phyloP scores from a whole-genome alignment of 1,140 invertebrate genomes.

The Homarus americanus region DNA sequence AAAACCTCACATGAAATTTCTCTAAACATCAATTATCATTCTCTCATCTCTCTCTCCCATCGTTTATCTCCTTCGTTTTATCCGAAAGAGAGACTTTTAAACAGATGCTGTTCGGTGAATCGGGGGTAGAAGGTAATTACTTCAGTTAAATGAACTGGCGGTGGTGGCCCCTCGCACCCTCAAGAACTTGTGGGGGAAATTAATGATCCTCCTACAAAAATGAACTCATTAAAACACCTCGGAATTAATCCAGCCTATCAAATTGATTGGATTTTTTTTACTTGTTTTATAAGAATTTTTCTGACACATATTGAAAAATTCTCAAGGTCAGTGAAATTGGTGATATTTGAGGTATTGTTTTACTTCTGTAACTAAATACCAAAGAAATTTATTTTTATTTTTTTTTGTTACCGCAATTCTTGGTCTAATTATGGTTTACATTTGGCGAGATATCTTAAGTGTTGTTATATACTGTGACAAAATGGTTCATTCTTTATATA shows the following conservation, averaged over 20 bases:
- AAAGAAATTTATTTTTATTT: too few relatives aligned
- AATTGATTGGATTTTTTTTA: constrained; percentile 1
- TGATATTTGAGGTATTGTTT: too few relatives aligned
- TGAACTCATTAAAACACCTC: constrained; percentile 49
- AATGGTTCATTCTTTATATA: too few relatives aligned
- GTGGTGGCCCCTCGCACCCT: constrained; percentile 4
- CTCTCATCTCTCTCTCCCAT: neutral
- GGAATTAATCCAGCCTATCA: constrained; percentile 55
- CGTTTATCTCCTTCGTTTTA: neutral
- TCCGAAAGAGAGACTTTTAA: constrained; percentile 12
- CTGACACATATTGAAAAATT: too few relatives aligned
- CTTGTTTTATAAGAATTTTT: too few relatives aligned
- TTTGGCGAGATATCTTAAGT: too few relatives aligned
- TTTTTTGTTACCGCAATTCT: too few relatives aligned
- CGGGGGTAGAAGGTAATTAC: constrained; percentile 43
- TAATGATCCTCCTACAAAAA: constrained; percentile 57
- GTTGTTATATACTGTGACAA: too few relatives aligned
- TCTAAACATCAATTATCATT: neutral
- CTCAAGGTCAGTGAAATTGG: neutral
- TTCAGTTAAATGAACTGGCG: constrained; percentile 58
- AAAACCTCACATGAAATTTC: neutral
- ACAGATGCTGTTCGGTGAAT: constrained; percentile 31
- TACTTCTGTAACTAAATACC: too few relatives aligned
- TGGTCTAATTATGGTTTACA: too few relatives aligned
- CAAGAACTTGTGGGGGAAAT: constrained; percentile 19